These are phyloP conservation scores for Carduelis carduelis DNA, from an alignment of 2,797 vertebrate species.

Conservation along the genomic window DNA sequence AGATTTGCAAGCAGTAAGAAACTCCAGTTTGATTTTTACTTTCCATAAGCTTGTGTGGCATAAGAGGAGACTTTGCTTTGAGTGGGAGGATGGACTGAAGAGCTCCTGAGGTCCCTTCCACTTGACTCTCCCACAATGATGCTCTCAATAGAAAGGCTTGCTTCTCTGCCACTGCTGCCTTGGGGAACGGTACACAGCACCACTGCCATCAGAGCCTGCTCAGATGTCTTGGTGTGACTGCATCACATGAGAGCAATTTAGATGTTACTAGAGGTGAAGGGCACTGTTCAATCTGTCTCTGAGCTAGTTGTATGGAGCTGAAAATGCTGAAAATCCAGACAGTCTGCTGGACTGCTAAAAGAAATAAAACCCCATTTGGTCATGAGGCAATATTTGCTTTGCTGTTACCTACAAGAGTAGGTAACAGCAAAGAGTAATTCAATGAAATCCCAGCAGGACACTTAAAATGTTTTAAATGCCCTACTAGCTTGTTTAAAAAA, in stretches of 20 bases:
- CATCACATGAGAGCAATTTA: not conserved
- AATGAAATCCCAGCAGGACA: not conserved
- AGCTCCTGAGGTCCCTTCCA: not conserved
- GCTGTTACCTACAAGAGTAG: not conserved
- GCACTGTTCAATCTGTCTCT: not conserved
- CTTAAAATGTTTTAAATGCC: not conserved
- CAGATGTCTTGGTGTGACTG: not conserved
- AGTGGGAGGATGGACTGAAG: not conserved
- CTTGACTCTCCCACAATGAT: not conserved
- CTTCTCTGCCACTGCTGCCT: not conserved
- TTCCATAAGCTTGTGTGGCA: not conserved
- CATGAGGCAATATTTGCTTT: not conserved
- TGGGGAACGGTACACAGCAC: accelerated
- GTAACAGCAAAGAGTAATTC: not conserved
- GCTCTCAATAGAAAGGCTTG: not conserved
- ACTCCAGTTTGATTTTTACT: not conserved
- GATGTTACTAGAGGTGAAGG: not conserved
- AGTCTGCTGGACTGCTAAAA: not conserved
- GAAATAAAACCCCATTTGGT: not conserved
- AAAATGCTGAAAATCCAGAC: not conserved
- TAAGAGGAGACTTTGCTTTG: not conserved
- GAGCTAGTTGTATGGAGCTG: not conserved
- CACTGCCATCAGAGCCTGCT: not conserved
- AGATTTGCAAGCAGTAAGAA: not conserved
- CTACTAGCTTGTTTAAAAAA: not conserved